Evolutionary conservation across 2,113 vertebrate genomes (phyloP).

Genomic region (Carassius carassius): DNA sequence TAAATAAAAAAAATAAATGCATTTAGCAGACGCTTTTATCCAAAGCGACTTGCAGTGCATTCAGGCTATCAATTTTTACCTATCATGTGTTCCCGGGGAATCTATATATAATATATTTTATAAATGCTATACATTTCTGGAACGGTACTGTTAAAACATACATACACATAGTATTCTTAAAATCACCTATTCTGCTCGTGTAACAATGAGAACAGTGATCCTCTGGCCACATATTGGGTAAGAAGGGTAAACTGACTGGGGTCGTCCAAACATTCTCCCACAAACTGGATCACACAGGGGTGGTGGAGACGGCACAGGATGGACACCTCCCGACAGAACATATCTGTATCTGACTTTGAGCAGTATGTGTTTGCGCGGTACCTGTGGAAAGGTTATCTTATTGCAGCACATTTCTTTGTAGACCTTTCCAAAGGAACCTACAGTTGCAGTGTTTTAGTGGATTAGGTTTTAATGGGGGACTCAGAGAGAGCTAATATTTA

Average conservation of each 20-base stretch:
- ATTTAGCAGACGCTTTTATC: too few species aligned
- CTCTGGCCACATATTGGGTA: conserved; percentile 91
- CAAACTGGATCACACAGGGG: conserved; percentile 89
- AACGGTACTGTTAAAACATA: too few species aligned
- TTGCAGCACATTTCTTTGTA: conserved; percentile 91
- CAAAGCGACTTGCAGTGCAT: too few species aligned
- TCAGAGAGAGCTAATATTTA: neutral
- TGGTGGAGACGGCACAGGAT: conserved; percentile 93
- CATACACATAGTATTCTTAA: neutral
- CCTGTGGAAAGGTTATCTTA: conserved; percentile 77
- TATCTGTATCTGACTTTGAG: conserved; percentile 93
- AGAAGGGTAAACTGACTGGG: conserved; percentile 96
- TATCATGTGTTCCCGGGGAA: too few species aligned
- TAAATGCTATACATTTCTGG: too few species aligned
- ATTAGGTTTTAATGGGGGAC: neutral
- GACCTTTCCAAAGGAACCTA: conserved; percentile 96
- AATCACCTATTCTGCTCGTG: conserved; percentile 94
- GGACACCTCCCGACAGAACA: conserved; percentile 96
- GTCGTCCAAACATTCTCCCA: conserved; percentile 90
- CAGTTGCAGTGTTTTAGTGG: conserved; percentile 27
- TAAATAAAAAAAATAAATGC: too few species aligned
- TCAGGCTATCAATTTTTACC: too few species aligned
- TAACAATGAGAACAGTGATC: conserved; percentile 89
- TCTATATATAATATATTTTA: too few species aligned
- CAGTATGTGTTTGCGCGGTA: conserved; percentile 92